A percentile compares a stretch with the other conserved stretches of the same genome.
These are phyloP conservation scores for Macaria liturata DNA, from an alignment of 2,888 invertebrate species.

Conservation along the genomic window DNA sequence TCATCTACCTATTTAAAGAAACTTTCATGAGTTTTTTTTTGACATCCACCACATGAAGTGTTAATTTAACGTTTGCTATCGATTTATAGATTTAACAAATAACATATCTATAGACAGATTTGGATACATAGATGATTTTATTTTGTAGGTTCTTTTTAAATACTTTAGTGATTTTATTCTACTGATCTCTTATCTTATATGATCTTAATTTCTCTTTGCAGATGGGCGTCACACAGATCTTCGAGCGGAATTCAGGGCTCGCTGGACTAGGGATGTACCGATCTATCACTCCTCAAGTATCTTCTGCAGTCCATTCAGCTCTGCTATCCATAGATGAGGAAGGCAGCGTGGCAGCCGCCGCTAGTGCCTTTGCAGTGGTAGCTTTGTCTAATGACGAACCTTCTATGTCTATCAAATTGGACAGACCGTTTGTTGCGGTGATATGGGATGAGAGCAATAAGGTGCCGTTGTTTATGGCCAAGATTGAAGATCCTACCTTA, in stretches of 20 bases:
- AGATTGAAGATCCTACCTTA: conserved; percentile 69
- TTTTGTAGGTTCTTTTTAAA: no score
- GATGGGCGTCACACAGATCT: conserved; percentile 74
- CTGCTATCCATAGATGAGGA: conserved; percentile 78
- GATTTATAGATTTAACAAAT: no score
- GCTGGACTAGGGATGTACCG: conserved; percentile 53
- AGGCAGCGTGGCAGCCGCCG: conserved; percentile 76
- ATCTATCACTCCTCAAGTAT: conserved; percentile 56
- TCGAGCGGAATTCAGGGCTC: conserved; percentile 62
- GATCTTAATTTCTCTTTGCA: conserved; percentile 35
- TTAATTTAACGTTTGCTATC: no score
- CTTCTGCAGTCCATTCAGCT: conserved; percentile 76
- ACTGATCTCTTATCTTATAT: no score
- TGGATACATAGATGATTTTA: no score
- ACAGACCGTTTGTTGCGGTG: conserved; percentile 77
- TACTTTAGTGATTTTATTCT: no score
- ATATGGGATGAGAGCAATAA: conserved; percentile 71
- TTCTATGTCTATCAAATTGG: conserved; percentile 56
- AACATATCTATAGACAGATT: no score
- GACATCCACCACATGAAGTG: no score
- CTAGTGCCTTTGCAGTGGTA: conserved; percentile 68
- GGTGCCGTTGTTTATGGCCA: conserved; percentile 77
- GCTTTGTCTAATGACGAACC: conserved; percentile 73
- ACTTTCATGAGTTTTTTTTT: no score
- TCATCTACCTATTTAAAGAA: no score